A percentile compares a stretch with the other conserved stretches of the same genome.
Conservation (phyloP, 2,113 vertebrate genomes). For the Actenoides hombroni region DNA sequence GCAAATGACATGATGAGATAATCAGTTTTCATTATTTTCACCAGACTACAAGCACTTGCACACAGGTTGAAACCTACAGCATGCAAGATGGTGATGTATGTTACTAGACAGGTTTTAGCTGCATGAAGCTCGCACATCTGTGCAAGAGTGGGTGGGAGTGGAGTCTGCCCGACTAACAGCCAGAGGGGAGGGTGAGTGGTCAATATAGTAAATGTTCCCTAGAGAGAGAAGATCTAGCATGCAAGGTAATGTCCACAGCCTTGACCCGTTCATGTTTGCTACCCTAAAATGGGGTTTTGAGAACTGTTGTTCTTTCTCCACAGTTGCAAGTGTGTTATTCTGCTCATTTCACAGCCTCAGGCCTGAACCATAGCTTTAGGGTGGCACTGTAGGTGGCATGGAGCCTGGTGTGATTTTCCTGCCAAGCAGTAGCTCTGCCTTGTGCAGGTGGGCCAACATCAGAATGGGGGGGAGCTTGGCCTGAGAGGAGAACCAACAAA, state of each 20-base stretch:
- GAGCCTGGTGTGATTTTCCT: neutral
- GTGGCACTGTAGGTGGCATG: neutral
- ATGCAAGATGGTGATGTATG: neutral
- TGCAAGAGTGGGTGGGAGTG: neutral
- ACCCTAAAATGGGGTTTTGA: neutral
- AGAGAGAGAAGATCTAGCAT: neutral
- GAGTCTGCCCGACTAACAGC: neutral
- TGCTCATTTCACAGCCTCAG: neutral
- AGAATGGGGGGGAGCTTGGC: rapidly evolving
- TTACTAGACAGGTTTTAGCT: neutral
- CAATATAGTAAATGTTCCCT: neutral
- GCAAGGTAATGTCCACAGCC: neutral
- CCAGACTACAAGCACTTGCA: neutral
- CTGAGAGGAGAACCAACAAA: rapidly evolving
- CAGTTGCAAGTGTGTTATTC: neutral
- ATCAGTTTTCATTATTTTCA: neutral
- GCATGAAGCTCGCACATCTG: neutral
- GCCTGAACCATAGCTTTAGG: neutral
- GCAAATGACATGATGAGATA: neutral
- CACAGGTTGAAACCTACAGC: neutral
- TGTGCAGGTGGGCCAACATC: neutral
- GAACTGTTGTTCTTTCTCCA: neutral
- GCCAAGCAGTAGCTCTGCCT: neutral
- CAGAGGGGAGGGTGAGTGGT: rapidly evolving
- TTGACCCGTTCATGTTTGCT: neutral